phyloP scores from a whole-genome alignment of 2,888 invertebrate species.

The Bedellia somnulentella region DNA sequence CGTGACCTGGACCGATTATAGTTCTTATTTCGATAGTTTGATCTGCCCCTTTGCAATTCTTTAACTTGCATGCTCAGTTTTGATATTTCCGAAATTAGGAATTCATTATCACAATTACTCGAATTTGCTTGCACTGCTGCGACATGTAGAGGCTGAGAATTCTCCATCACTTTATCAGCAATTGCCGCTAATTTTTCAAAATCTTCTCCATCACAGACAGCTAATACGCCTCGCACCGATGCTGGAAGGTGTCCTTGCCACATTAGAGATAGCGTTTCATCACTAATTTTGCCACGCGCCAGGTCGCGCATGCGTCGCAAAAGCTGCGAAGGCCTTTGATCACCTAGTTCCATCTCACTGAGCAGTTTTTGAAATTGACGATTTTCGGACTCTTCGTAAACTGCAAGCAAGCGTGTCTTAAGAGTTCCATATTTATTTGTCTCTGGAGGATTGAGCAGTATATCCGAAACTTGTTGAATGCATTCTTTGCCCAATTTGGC shows the following conservation, averaged over 20 bases:
- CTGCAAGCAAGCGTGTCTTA: too few relatives aligned
- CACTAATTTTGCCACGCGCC: constrained; percentile 3
- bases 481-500: constrained; percentile 8
- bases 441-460: too few relatives aligned
- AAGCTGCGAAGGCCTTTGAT: constrained; percentile 2
- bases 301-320: constrained; percentile 3
- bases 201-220: too few relatives aligned
- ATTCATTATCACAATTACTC: too few relatives aligned
- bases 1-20: too few relatives aligned
- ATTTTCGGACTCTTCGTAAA: too few relatives aligned
- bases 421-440: too few relatives aligned
- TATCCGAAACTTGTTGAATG: constrained; percentile 4
- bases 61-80: too few relatives aligned
- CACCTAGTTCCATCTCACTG: constrained; percentile 2
- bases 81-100: too few relatives aligned
- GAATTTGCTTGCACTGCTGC: too few relatives aligned
- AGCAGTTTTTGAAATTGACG: constrained; percentile 2
- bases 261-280: too few relatives aligned
- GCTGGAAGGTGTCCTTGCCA: constrained; percentile 1
- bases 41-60: neutral
- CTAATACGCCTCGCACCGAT: neutral
- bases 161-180: constrained; percentile 3
- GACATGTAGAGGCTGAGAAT: neutral
- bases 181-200: too few relatives aligned
- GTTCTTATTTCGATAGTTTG: neutral